Evolutionary conservation across 2,888 invertebrate species (phyloP), one percentile per base, ranked within the genome.

Genomic region (Zootermopsis nevadensis): DNA sequence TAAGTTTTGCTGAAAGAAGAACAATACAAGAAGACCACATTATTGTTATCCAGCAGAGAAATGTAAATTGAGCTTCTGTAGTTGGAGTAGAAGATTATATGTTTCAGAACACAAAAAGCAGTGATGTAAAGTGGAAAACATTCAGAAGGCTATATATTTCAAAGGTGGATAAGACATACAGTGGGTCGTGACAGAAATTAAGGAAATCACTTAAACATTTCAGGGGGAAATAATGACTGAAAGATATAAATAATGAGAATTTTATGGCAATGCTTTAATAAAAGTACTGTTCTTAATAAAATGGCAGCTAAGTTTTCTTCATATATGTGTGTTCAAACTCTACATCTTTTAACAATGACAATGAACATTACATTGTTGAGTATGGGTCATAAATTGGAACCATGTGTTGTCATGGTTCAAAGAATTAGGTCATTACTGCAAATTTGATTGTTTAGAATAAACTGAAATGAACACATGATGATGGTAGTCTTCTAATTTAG

Each of bases 211-310:
- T 74, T 42, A n/a, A 4, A 80, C 33, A 35, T 27, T 66, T 38
- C n/a, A 80, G 33, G 55, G 12, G 2, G 42, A 66, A 66, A n/a
- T 31, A 55, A 77, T 15, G 42, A 31, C 19, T 19, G n/a, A 79
- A 30, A 60, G 30, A 53, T 19, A 24, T 53, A 53, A 53, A 15
- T 53, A 53, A 53, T 53, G 48, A 19, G 55, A 35, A 55, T 35
- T 35, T 66, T 48, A 77, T 60, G 33, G 22, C 30, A 33, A 31
- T 27, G 19, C 6, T 19, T 55, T 30, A 35, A 53, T 38, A 53
- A 60, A 79, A 31, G 42, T 79, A 79, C 30, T 72, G 35, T 72
- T 72, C 72, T 72, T 72, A 67, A 67, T 15, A 67, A 6, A 74
- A 74, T n/a, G 42, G 42, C 74, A 74, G 74, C 74, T 38, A 38